Base-by-base conservation (phyloP, 2,888 invertebrate species). In the Philonicus albiceps region DNA sequence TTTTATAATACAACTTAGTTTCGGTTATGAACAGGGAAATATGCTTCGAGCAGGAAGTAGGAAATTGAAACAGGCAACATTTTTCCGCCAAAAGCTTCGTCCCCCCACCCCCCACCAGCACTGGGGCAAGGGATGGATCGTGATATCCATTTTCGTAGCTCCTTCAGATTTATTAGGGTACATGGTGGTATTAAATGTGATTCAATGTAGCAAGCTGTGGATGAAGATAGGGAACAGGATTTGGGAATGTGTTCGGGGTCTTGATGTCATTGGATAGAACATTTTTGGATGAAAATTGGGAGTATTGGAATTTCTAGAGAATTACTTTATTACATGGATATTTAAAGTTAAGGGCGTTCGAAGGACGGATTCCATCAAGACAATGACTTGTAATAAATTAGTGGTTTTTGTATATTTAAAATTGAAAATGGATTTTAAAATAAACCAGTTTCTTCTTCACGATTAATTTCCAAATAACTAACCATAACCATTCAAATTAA, bases 1-100 rank as follows among this genome's bases (percentile, higher is more conserved):
- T 76, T 76, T 76, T 76, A 76, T 76, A 76, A 76, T 37, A 76
- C 76, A 76, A 76, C 76, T 76, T 76, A 76, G 76, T 76, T 76
- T 76, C 40, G 76, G 37, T 76, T 76, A 76, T 76, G 76, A 76
- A 37, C 76, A 76, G 76, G 76, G 76, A 76, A 76, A 76, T 76
- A 76, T 76, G 76, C 40, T 76, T 22, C 76, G 8, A 37, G 22
- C 22, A 40, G 76, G 76, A 76, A 76, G 40, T 43, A 22, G 76
- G 76, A 37, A 76, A 76, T 37, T 76, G 34, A 31, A 76, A 76
- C 22, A 40, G 40, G 37, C 19, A 76, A 40, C 40, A 76, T 76
- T 76, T 64, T 76, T 76, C 76, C 76, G 76, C 34, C 34, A 34
- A 76, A 76, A 13, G 8, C 40, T 40, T 11, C 22, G 40, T 13